Evolutionary conservation across 2,888 invertebrate species (phyloP).

Genomic region (Anthrax anthrax): DNA sequence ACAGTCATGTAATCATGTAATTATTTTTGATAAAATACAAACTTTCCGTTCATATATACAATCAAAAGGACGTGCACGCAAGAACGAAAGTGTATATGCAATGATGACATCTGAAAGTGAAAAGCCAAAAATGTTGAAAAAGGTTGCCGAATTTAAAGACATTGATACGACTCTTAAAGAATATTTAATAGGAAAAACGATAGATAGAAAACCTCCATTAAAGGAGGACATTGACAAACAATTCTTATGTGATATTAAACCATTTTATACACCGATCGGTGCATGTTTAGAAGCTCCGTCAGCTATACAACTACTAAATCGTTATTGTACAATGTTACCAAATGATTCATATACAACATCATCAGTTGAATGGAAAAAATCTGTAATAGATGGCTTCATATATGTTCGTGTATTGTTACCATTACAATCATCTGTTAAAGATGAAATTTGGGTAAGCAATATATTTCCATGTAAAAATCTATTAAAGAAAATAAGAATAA

Average conservation of each 20-base stretch:
- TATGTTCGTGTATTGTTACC: conserved; percentile 52
- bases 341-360: conserved; percentile 60
- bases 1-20: conserved; percentile 62
- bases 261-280: conserved; percentile 20
- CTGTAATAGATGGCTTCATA: neutral
- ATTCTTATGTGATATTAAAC: conserved; percentile 33
- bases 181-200: conserved; percentile 43
- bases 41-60: conserved; percentile 77
- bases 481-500: no score
- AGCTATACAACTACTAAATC: conserved; percentile 43
- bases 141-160: conserved; percentile 35
- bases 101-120: conserved; percentile 37
- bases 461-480: neutral
- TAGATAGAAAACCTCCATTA: conserved; percentile 40
- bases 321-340: conserved; percentile 66
- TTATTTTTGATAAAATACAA: conserved; percentile 55
- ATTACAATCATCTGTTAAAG: conserved; percentile 57
- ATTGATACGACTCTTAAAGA: conserved; percentile 42
- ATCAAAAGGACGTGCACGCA: conserved; percentile 76
- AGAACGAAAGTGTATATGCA: conserved; percentile 43
- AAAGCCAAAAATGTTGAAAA: conserved; percentile 17
- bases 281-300: conserved; percentile 16
- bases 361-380: conserved; percentile 34
- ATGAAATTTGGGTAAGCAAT: conserved; percentile 47
- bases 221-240: conserved; percentile 40